Evolutionary conservation across 1,140 invertebrate genomes (phyloP), one percentile per base, ranked within the genome.

Genomic region (Euwallacea fornicatus): DNA sequence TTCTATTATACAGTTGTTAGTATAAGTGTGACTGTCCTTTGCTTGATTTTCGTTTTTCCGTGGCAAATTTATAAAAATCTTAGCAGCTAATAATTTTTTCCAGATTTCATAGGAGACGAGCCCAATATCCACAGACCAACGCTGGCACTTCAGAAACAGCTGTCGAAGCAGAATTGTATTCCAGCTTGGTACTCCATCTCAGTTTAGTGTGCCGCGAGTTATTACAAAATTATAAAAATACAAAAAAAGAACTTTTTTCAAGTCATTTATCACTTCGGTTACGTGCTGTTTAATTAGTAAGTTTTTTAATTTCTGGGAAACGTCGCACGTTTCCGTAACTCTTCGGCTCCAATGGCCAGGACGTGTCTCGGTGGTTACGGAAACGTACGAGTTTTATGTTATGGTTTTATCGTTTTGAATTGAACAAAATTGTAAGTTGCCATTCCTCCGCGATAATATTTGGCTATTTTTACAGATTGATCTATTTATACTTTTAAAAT

Each of bases 391-490:
- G 2, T 50, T 50, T 50, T 50, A 50, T 13, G 46, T 50, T 50
- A 50, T 10, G 46, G 13, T 50, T 56, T 56, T 15, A 47, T 71
- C 69, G 69, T 71, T 71, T 71, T 71, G 69, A 59, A 65, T 71
- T 65, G 69, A 71, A 71, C 69, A 71, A 69, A 68, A 68, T 50
- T 53, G 16, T 66, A 41, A 46, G 16, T 50, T 13, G 9, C 13
- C 46, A 11, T 15, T 54, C 54, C n/a, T 41, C 47, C 10, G 33
- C 10, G n/a, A 54, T 13, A 65, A 65, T 54, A 42, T 54, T 65
- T 55, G 63, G 63, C 63, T 65, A 65, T 65, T 65, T 65, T 65
- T 65, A 65, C 50, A 54, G 11, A 65, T 53, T 65, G 50, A 54
- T 53, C 41, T 43, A 54, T n/a, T 41, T 33, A 33, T 33, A 33